Evolutionary conservation across 2,888 invertebrate species (phyloP), one percentile per base, ranked within the genome.

Genomic region (Rutpela maculata): DNA sequence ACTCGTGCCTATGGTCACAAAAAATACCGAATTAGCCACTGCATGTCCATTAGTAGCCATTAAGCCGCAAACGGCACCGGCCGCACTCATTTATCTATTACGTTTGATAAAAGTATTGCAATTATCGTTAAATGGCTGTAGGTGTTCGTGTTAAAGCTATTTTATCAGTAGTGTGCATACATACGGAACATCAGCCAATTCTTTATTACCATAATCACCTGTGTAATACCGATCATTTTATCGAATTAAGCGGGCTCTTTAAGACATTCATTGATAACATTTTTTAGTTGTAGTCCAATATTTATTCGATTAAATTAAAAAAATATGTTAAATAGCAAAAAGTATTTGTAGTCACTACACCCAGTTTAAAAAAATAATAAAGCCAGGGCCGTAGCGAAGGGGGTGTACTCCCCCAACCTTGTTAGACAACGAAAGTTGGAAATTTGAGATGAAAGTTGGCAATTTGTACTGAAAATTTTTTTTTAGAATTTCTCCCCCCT

Each of bases 1-100:
- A 89, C 91, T 91, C 86, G 90, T 91, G 86, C 88, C 93, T 92
- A 77, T 59, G 11, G 65, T 15, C 11, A 80, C 75, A 65, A 75
- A 80, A 79, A 82, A 82, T 22, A 80, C 78, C 3, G 82, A 82
- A 74, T 82, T 82, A 43, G 67, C 78, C 10, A 59, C 59, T 12
- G 80, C 78, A 66, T 43, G 17, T 17, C 11, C 19, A n/a, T 35
- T 19, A 66, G 43, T 10, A 43, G 5, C 38, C 65, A 66, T 66
- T 43, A 59, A 59, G 19, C 1, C 10, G 59, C 59, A 22, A 35
- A 22, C 15, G 59, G 10, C 15, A 59, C 18, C 57, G 19, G 11
- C 19, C 19, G 19, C 15, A 59, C 59, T 59, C 18, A 43, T 60
- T 60, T 69, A 60, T 60, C 43, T 60, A 60, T 38, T 70, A 55